phyloP scores from a whole-genome alignment of 2,113 vertebrate species.

The Hemicordylus capensis region DNA sequence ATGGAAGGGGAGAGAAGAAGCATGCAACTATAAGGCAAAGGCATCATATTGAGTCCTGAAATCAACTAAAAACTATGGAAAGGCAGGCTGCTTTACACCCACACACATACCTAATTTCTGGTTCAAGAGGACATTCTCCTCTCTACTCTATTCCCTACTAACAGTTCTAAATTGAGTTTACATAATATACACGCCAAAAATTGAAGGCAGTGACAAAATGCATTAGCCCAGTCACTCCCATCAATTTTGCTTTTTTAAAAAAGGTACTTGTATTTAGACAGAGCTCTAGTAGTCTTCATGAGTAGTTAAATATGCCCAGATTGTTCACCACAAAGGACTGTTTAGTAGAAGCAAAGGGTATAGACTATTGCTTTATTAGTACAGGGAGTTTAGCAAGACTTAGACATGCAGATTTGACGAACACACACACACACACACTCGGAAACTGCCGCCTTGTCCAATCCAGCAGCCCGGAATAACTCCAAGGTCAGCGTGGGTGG shows the following conservation, averaged over 20 bases:
- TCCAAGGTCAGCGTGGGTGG: background rate
- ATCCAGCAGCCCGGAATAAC: background rate
- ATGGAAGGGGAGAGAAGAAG: background rate
- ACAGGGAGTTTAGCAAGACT: background rate
- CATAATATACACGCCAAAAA: slow-evolving; percentile 35
- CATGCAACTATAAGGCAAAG: background rate
- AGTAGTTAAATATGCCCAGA: background rate
- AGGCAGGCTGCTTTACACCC: slow-evolving; percentile 10
- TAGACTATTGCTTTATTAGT: background rate
- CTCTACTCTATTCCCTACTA: background rate
- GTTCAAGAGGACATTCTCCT: slow-evolving; percentile 26
- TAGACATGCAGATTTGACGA: background rate
- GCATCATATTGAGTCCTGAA: background rate
- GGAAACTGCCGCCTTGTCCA: no score
- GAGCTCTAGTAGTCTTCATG: background rate
- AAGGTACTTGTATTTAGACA: slow-evolving; percentile 11
- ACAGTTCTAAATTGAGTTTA: slow-evolving; percentile 43
- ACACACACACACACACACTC: background rate
- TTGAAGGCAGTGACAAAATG: background rate
- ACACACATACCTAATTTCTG: background rate
- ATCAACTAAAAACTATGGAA: background rate
- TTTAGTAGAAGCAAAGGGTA: background rate
- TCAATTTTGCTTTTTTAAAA: background rate
- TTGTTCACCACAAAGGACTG: background rate
- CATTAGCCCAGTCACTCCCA: background rate